These are phyloP conservation scores for Corapipo altera DNA, from an alignment of 2,113 vertebrate species.

Conservation along the genomic window DNA sequence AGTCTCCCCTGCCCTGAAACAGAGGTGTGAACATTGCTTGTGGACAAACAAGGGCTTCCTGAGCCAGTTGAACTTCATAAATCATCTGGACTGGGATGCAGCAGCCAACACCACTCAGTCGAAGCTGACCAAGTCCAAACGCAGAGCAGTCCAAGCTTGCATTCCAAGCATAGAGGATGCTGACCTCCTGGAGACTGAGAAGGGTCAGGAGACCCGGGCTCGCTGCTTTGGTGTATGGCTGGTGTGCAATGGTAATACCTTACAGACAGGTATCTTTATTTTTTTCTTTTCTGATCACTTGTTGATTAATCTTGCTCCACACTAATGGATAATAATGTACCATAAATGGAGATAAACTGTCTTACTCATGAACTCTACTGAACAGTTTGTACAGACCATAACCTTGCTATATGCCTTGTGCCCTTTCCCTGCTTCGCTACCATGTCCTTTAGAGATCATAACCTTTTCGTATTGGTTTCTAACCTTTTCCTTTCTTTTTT, in stretches of 20 bases:
- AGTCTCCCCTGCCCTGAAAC: slow-evolving; percentile 25
- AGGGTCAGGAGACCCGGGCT: not conserved
- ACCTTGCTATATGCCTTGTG: not conserved
- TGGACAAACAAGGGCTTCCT: slow-evolving; percentile 35
- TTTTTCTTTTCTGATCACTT: not conserved
- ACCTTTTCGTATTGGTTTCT: not conserved
- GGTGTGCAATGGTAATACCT: not conserved
- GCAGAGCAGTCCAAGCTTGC: not conserved
- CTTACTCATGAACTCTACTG: not conserved
- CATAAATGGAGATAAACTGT: not conserved
- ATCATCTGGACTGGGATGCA: not conserved
- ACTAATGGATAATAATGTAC: not conserved
- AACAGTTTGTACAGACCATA: not conserved
- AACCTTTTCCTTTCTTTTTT: not conserved
- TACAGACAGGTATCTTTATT: not conserved
- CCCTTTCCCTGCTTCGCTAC: not conserved
- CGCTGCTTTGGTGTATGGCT: accelerated
- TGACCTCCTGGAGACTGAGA: not conserved
- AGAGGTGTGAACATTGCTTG: slow-evolving; percentile 6
- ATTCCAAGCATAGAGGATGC: not conserved
- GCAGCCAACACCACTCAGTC: not conserved
- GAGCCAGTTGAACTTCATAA: slow-evolving; percentile 8
- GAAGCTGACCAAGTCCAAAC: not conserved
- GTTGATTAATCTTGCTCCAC: not conserved
- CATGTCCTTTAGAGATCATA: accelerated